Percentiles rank a stretch among this genome's conserved stretches.
phyloP scores from a whole-genome alignment of 2,113 vertebrate genomes.

The Anarrhichthys ocellatus region DNA sequence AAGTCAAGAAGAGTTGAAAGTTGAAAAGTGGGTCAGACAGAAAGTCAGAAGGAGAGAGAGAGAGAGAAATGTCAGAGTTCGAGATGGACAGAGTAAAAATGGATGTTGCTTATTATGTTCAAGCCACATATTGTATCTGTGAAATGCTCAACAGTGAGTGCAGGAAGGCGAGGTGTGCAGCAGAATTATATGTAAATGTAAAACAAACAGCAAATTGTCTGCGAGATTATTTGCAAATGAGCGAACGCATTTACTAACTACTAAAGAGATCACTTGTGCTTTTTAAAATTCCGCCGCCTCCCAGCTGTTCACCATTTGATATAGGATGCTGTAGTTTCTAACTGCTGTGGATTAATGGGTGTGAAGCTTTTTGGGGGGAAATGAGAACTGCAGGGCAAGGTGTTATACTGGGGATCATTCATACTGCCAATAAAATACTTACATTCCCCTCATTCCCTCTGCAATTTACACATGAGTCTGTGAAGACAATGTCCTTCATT shows the following conservation, averaged over 20 bases:
- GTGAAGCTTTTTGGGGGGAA: slow-evolving; percentile 21
- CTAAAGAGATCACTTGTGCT: slow-evolving; percentile 20
- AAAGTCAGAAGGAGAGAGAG: background rate
- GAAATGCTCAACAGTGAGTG: background rate
- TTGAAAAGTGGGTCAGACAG: slow-evolving; percentile 70
- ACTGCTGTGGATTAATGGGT: slow-evolving; percentile 47
- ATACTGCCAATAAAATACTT: slow-evolving; percentile 4
- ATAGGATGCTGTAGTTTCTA: slow-evolving; percentile 38
- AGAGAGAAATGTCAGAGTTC: background rate
- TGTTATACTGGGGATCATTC: slow-evolving; percentile 35
- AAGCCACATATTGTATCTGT: background rate
- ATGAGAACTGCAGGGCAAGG: slow-evolving; percentile 43
- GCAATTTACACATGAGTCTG: background rate
- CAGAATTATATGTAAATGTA: slow-evolving; percentile 8
- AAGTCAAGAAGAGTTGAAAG: slow-evolving; percentile 71
- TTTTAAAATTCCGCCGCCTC: slow-evolving; percentile 24
- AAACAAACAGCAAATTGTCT: slow-evolving; percentile 14
- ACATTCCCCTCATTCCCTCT: slow-evolving; percentile 11
- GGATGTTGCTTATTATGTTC: background rate
- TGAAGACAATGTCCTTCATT: background rate
- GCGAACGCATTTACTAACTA: background rate
- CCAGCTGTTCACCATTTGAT: background rate
- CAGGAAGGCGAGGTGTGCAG: background rate
- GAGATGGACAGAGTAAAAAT: slow-evolving; percentile 4
- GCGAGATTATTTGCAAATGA: slow-evolving; percentile 22